A percentile compares a stretch with the other conserved stretches of the same genome.
phyloP scores from a whole-genome alignment of 1,140 invertebrate species.

The Drosophila ficusphila region DNA sequence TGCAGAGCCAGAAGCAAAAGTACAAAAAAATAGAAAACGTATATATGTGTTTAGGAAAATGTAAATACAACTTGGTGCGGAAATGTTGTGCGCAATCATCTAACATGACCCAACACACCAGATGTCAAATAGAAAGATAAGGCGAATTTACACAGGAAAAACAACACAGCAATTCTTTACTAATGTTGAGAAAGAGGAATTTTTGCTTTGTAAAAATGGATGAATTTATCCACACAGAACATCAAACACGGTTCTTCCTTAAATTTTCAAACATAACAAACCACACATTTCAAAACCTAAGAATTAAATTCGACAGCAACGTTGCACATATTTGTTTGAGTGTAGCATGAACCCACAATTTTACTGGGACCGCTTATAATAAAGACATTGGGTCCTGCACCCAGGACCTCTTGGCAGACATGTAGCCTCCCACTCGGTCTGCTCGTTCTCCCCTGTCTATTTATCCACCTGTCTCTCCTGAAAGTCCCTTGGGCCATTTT shows the following conservation, averaged over 20 bases:
- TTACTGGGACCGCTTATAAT: constrained; percentile 24
- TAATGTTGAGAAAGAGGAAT: no score
- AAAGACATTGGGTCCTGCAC: constrained; percentile 53
- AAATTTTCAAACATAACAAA: neutral
- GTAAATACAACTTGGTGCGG: constrained; percentile 32
- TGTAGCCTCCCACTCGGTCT: constrained; percentile 41
- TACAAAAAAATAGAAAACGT: constrained; percentile 11
- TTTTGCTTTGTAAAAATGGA: no score
- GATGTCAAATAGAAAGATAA: constrained; percentile 5
- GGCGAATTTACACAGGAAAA: neutral
- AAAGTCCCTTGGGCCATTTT: constrained; percentile 37
- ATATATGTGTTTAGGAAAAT: constrained; percentile 27
- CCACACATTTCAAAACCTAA: no score
- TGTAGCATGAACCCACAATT: neutral
- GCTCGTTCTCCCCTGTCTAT: neutral
- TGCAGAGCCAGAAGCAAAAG: constrained; percentile 18
- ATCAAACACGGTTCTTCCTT: no score
- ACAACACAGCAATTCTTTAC: neutral
- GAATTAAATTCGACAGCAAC: no score
- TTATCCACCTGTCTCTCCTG: constrained; percentile 1
- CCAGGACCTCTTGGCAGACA: constrained; percentile 51
- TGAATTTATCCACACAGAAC: no score
- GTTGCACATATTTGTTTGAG: neutral
- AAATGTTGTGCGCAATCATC: constrained; percentile 46
- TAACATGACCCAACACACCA: neutral